Evolutionary conservation across 2,888 invertebrate genomes (phyloP), one percentile per base, ranked within the genome.

Genomic region (Hartigia nigra): DNA sequence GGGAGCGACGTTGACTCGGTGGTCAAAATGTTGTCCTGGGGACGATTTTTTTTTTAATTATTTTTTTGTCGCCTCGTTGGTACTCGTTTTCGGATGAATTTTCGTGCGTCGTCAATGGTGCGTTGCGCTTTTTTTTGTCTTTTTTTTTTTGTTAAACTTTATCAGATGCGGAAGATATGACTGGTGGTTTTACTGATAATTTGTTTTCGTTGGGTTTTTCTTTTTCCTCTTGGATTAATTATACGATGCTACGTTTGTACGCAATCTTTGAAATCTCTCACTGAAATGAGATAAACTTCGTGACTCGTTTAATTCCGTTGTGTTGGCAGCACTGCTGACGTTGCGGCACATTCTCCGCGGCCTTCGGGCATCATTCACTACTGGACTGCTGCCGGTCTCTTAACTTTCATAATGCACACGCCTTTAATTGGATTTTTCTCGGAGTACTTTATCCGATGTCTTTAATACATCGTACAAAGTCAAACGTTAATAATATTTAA

Each of bases 281-380:
- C 55, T 55, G 55, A 55, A 55, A 55, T 55, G 55, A 55, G 55
- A 55, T 55, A 55, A 55, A 55, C 55, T 55, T 55, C 55, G 55
- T 55, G 55, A 55, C 55, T 55, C 55, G 55, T 55, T 55, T 55
- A 55, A 55, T 55, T 55, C 55, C 55, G 55, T 55, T 23, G 55
- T 55, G 55, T 55, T 55, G 55, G 55, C 55, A 23, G 55, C 55
- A 23, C 55, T 23, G 55, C 55, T 55, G 23, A 85, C 84, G 85
- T 85, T 86, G 86, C 86, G 81, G 87, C 86, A 87, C 87, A 34
- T 72, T 72, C 87, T 86, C 84, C 84, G 84, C 89, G 90, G 90
- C 90, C 90, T 90, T 90, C 90, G 89, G 90, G 88, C 89, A 89
- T 90, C 90, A 90, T 90, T 90, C 90, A 89, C 89, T 90, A 85